Conservation (phyloP, 2,113 vertebrate genomes). For the Xenotilapia leptura region DNA sequence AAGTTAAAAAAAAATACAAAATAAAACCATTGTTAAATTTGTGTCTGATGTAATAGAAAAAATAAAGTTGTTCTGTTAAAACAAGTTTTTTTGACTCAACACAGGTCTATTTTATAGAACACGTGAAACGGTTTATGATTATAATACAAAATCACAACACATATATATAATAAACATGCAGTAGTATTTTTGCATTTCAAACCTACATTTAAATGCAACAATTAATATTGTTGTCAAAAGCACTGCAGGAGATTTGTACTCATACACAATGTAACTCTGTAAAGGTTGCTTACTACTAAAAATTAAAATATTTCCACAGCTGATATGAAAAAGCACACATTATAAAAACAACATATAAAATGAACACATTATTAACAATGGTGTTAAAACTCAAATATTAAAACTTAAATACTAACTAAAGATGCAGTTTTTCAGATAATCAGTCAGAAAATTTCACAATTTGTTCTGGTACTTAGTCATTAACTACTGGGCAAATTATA, state of each 20-base stretch:
- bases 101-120: not conserved
- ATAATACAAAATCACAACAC: not conserved
- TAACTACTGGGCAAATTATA: not conserved
- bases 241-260: not conserved
- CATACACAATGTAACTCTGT: not conserved
- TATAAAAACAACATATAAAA: not conserved
- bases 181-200: not conserved
- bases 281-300: not conserved
- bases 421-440: not conserved
- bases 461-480: not conserved
- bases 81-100: not conserved
- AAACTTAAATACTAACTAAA: not conserved
- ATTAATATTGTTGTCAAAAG: not conserved
- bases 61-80: not conserved
- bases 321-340: not conserved
- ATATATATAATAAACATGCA: not conserved
- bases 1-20: not conserved
- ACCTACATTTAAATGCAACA: not conserved
- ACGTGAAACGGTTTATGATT: not conserved
- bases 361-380: not conserved
- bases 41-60: not conserved
- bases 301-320: not conserved
- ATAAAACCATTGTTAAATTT: not conserved
- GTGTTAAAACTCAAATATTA: not conserved
- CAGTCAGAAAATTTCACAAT: not conserved